Evolutionary conservation across 2,113 vertebrate species (phyloP), one percentile per base, ranked within the genome.

Genomic region (Murina feae): DNA sequence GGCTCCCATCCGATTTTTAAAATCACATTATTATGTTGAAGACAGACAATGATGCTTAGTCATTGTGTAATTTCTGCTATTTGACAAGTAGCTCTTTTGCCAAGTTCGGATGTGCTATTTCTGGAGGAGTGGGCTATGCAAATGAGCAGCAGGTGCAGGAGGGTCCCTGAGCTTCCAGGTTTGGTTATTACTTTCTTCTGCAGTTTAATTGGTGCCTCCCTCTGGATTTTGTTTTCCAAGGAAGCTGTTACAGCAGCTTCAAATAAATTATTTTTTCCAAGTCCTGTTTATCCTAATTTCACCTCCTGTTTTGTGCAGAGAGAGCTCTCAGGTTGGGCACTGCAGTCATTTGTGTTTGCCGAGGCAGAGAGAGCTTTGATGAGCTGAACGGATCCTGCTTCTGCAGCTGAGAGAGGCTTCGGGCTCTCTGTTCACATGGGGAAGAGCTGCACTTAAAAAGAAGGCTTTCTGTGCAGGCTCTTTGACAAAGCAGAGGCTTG

Each of bases 401-500:
- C 96, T 96, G 95, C 91, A 95, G 78, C 88, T 35, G 28, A 90
- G 16, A 90, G 82, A 69, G 90, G 90, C 66, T 53, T 30, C n/a
- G 58, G 60, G 37, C 89, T 96, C 35, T 1, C 28, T 55, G 44
- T 60, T 86, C 79, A 91, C 83, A 58, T 42, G 20, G 92, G 97
- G 51, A 75, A 18, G 16, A 6, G 51, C 58, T 71, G 76, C 83
- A 35, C 69, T 63, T 82, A 32, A 44, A 63, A 32, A 96, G 88
- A 69, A 95, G 82, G 86, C 86, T 86, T 97, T 98, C 90, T 87
- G 76, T 30, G 91, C 81, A 95, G 96, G 96, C 93, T 81, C 90
- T 96, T 95, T 94, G 81, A 93, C 97, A 98, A 71, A 96, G 44
- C 80, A 87, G 96, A 96, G 91, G 21, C 96, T 97, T 97, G 83